Evolutionary conservation across 1,140 invertebrate genomes (phyloP).

Genomic region (Colletes latitarsis): DNA sequence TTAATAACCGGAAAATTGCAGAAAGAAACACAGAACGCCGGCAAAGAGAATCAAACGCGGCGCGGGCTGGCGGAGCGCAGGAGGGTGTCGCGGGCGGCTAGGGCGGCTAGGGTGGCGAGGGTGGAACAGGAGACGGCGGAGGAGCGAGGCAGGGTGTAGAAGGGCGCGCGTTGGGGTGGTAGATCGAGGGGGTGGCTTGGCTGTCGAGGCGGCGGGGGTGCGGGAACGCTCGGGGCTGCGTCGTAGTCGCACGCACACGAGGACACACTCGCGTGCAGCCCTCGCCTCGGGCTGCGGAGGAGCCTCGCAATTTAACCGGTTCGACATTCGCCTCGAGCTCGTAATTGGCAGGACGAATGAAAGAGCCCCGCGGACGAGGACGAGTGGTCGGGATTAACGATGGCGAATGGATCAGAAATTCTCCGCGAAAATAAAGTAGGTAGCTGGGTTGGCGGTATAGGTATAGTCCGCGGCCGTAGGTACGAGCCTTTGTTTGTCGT

Average conservation of each 20-base stretch:
- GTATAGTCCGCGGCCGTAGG: slow-evolving; percentile 65
- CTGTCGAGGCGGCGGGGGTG: background rate
- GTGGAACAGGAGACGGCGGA: slow-evolving; percentile 10
- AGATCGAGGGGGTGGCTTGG: background rate
- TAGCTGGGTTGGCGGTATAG: slow-evolving; percentile 59
- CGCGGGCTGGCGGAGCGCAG: slow-evolving; percentile 29
- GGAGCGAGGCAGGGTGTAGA: slow-evolving; percentile 18
- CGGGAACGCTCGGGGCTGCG: slow-evolving; percentile 37
- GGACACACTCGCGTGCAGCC: slow-evolving; percentile 66
- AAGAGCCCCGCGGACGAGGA: slow-evolving; percentile 71
- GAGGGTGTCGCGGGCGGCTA: slow-evolving; percentile 33
- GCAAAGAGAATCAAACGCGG: slow-evolving; percentile 52
- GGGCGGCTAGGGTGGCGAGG: background rate
- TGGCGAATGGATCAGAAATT: slow-evolving; percentile 77
- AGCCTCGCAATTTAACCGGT: slow-evolving; percentile 69
- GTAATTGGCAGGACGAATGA: slow-evolving; percentile 78
- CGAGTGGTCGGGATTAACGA: slow-evolving; percentile 74
- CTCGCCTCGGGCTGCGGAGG: slow-evolving; percentile 66
- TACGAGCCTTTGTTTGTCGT: slow-evolving; percentile 81
- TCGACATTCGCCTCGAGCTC: slow-evolving; percentile 69
- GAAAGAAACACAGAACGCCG: slow-evolving; percentile 40
- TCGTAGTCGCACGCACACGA: slow-evolving; percentile 62
- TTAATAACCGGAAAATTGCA: slow-evolving; percentile 50
- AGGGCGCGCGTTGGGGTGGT: background rate
- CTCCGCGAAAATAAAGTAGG: slow-evolving; percentile 76